phyloP scores from a whole-genome alignment of 2,113 vertebrate species.

The Pseudolaguvia tuberculata region DNA sequence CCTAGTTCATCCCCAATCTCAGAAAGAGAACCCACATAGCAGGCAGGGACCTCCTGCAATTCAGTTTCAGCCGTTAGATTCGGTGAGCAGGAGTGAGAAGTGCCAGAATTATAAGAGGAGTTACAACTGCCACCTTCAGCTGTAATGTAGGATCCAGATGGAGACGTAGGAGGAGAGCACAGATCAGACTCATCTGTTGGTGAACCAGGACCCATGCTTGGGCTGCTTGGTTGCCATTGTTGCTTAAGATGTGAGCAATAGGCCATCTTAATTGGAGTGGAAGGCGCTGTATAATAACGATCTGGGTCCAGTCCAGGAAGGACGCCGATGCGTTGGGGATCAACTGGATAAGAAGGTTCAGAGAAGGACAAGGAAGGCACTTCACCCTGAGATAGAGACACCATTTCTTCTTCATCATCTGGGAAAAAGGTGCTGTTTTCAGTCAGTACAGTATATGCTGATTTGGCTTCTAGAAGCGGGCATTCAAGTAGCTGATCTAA shows the following conservation, averaged over 20 bases:
- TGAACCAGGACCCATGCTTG: slow-evolving; percentile 61
- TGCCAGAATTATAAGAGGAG: slow-evolving; percentile 79
- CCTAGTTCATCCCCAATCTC: slow-evolving; percentile 68
- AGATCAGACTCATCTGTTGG: slow-evolving; percentile 73
- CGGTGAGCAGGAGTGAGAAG: slow-evolving; percentile 79
- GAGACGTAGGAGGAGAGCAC: slow-evolving; percentile 83
- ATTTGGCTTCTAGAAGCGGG: slow-evolving; percentile 50
- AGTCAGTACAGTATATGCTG: slow-evolving; percentile 48
- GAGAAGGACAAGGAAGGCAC: slow-evolving; percentile 81
- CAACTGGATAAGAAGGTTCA: slow-evolving; percentile 67
- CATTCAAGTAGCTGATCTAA: slow-evolving; percentile 42
- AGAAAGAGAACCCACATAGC: slow-evolving; percentile 69
- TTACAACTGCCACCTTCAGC: slow-evolving; percentile 91
- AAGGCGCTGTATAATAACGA: slow-evolving; percentile 86
- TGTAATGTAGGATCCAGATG: slow-evolving; percentile 90
- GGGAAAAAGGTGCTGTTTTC: slow-evolving; percentile 47
- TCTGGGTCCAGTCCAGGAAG: slow-evolving; percentile 73
- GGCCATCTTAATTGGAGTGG: slow-evolving; percentile 78
- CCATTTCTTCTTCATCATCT: slow-evolving; percentile 51
- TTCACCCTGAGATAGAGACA: slow-evolving; percentile 73
- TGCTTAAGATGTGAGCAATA: slow-evolving; percentile 65
- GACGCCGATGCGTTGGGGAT: slow-evolving; percentile 66
- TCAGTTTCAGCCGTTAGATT: slow-evolving; percentile 76
- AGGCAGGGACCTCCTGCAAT: slow-evolving; percentile 64
- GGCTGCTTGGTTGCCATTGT: slow-evolving; percentile 62